Percentiles rank a stretch among this genome's conserved stretches.
These are phyloP conservation scores for Cataglyphis albicans DNA, from an alignment of 2,888 invertebrate genomes.

Conservation along the genomic window DNA sequence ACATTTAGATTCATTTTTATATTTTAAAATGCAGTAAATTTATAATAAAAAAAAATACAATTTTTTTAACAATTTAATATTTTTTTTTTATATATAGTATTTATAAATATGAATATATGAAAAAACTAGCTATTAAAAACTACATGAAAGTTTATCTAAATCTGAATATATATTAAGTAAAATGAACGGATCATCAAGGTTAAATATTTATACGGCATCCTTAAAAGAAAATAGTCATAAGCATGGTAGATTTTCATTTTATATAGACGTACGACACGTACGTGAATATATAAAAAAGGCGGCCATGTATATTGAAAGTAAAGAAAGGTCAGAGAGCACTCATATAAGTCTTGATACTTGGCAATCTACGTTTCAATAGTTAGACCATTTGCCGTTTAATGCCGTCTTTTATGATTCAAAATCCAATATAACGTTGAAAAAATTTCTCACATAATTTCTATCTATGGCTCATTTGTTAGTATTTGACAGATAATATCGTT, in stretches of 20 bases:
- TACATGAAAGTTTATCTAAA: background rate
- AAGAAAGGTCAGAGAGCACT: conserved; percentile 9
- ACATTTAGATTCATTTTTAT: background rate
- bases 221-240: background rate
- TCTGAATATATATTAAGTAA: background rate
- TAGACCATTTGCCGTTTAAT: background rate
- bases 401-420: conserved; percentile 9
- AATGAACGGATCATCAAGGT: background rate
- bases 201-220: background rate
- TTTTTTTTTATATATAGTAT: conserved; percentile 8
- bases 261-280: background rate
- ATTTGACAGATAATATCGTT: conserved; percentile 4
- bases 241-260: conserved; percentile 3
- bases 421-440: conserved; percentile 39
- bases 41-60: background rate
- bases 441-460: conserved; percentile 56
- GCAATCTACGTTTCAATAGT: conserved; percentile 13
- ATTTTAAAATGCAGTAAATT: background rate
- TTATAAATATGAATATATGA: background rate
- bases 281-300: background rate
- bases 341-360: conserved; percentile 17
- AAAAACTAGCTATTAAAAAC: conserved; percentile 11
- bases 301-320: conserved; percentile 17
- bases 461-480: conserved; percentile 10
- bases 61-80: background rate